Conservation (phyloP, 2,113 vertebrate species). For the Cynopterus brachyotis region DNA sequence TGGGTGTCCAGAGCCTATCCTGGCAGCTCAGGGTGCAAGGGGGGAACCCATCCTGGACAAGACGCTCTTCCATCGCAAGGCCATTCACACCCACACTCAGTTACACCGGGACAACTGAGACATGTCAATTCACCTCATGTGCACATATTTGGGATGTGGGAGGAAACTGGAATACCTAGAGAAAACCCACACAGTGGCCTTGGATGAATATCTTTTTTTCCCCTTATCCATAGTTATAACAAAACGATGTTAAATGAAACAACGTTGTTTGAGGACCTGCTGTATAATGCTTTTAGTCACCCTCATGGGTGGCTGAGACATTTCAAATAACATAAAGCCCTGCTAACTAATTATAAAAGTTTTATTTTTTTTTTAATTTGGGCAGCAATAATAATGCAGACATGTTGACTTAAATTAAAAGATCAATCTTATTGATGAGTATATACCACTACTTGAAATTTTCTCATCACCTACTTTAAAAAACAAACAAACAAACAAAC, state of each 20-base stretch:
- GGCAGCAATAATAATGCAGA: not conserved
- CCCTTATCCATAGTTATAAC: not conserved
- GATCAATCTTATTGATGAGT: not conserved
- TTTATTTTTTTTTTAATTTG: not conserved
- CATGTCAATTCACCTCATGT: not conserved
- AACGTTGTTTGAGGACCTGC: not conserved
- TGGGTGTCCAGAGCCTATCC: no score
- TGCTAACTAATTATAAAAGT: not conserved
- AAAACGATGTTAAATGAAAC: not conserved
- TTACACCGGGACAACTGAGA: not conserved
- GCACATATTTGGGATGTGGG: not conserved
- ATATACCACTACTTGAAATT: slow-evolving; percentile 8
- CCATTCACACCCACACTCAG: not conserved
- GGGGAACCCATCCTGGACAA: no score
- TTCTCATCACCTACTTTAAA: not conserved
- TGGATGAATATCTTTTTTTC: not conserved
- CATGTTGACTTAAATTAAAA: not conserved
- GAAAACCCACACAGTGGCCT: not conserved
- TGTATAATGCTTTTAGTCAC: slow-evolving; percentile 30
- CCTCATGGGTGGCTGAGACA: not conserved
- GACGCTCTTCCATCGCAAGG: not conserved
- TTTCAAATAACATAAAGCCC: not conserved
- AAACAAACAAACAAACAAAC: not conserved
- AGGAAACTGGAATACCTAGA: not conserved
- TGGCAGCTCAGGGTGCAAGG: not conserved